Conservation (phyloP, 2,797 vertebrate species). For the Pangasius krempfi region DNA sequence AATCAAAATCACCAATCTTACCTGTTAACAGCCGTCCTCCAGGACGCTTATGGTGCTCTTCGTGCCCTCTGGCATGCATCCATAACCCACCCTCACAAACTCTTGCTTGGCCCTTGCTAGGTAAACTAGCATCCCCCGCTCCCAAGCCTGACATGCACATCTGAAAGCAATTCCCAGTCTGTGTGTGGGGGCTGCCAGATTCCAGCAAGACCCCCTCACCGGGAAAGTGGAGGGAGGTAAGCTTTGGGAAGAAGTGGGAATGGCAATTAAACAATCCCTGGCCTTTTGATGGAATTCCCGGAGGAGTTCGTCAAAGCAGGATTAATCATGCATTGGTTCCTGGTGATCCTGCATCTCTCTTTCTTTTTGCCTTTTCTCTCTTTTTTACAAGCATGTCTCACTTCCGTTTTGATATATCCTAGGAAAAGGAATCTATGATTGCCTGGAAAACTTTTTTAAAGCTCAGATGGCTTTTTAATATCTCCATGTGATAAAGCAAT, state of each 20-base stretch:
- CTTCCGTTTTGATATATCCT: constrained; percentile 82
- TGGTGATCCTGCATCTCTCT: constrained; percentile 69
- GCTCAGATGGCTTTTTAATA: constrained; percentile 46
- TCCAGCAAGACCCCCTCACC: constrained; percentile 70
- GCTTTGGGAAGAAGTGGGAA: constrained; percentile 71
- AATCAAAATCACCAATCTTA: constrained; percentile 68
- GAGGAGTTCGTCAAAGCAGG: constrained; percentile 73
- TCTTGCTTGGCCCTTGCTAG: constrained; percentile 31
- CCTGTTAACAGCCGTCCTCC: constrained; percentile 54
- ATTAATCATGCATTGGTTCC: constrained; percentile 76
- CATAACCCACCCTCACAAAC: constrained; percentile 21
- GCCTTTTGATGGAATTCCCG: constrained; percentile 80
- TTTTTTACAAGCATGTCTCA: constrained; percentile 74
- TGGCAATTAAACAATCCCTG: constrained; percentile 76
- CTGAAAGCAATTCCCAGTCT: constrained; percentile 76
- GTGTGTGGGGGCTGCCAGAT: constrained; percentile 68
- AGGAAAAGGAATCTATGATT: constrained; percentile 66
- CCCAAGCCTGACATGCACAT: constrained; percentile 68
- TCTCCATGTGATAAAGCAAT: constrained; percentile 51
- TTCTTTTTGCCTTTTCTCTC: constrained; percentile 48
- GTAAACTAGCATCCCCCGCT: constrained; percentile 56
- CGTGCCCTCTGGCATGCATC: constrained; percentile 31
- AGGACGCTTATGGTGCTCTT: constrained; percentile 18
- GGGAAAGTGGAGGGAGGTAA: constrained; percentile 69
- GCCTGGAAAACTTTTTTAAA: constrained; percentile 57